Evolutionary conservation across 2,888 invertebrate species (phyloP), one percentile per base, ranked within the genome.

Genomic region (Craniophora ligustri): DNA sequence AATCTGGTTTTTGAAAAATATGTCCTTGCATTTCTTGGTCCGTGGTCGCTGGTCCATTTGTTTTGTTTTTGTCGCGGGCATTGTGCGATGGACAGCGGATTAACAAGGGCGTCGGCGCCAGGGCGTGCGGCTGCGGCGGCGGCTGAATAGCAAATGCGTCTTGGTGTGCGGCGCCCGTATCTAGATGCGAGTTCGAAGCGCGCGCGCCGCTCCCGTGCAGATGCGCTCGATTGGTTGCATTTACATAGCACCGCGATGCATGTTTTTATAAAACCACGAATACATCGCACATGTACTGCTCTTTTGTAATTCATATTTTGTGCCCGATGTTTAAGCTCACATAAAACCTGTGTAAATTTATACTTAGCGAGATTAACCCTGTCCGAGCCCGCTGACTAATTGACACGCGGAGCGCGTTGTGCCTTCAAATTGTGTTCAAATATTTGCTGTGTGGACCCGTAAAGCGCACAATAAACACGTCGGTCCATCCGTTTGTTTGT

Each of bases 361-460:
- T 65, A 70, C 67, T 79, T 77, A 78, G 74, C 68, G 67, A 60
- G 65, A 73, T 78, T 68, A 78, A 67, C 65, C 13, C 65, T 64
- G 72, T 78, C 75, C 73, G 72, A 58, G 66, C 47, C 65, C 62
- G 60, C 55, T 66, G 67, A 74, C 82, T 88, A 89, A 88, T 88
- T 89, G 87, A 83, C 59, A 55, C 58, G 54, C 76, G 76, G 65
- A 72, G 81, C 82, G 86, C 86, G 87, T 87, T 81, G 87, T 89
- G 82, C 89, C 89, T 88, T 89, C 86, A 91, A 92, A 92, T 92
- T 91, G 87, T 87, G 84, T 75, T 86, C 82, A 89, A 92, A 92
- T 91, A 91, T 92, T 92, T 68, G 82, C 78, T 51, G 38, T 71
- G 76, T 73, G 85, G 81, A 78, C 82, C 72, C 81, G 83, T 84